A percentile compares a stretch with the other conserved stretches of the same genome.
Evolutionary conservation across 1,140 invertebrate species (phyloP).

Genomic region (Xylocopa sonorina): DNA sequence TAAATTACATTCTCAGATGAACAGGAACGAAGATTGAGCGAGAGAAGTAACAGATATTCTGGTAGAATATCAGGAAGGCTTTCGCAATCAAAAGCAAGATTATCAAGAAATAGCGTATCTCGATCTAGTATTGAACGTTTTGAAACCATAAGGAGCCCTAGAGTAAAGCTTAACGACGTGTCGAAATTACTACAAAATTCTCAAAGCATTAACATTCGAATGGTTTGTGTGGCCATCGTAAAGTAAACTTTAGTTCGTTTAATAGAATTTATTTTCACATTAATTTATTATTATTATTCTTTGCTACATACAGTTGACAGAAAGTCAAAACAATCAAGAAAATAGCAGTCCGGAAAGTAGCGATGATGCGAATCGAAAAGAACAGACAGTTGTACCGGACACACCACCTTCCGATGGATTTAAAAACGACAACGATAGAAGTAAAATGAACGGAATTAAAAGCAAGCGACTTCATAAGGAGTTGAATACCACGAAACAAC

Average conservation of each 20-base stretch:
- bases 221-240: conserved; percentile 57
- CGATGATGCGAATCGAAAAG: not conserved
- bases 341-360: not conserved
- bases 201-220: conserved; percentile 73
- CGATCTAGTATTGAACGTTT: conserved; percentile 23
- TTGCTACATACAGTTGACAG: conserved; percentile 40
- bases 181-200: conserved; percentile 75
- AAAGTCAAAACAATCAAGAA: not conserved
- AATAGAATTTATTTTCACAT: not conserved
- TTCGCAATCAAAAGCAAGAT: conserved; percentile 63
- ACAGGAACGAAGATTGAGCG: conserved; percentile 63
- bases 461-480: not conserved
- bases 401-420: conserved; percentile 25
- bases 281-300: not conserved
- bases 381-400: conserved; percentile 38
- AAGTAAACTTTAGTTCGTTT: not conserved
- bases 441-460: not conserved
- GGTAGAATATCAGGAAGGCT: conserved; percentile 58
- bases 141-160: conserved; percentile 65
- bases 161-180: conserved; percentile 75
- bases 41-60: conserved; percentile 58
- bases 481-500: not conserved
- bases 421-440: not conserved
- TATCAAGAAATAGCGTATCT: conserved; percentile 23
- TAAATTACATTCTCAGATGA: conserved; percentile 41